Evolutionary conservation across 2,113 vertebrate species (phyloP).

Genomic region (Echinops telfairi): DNA sequence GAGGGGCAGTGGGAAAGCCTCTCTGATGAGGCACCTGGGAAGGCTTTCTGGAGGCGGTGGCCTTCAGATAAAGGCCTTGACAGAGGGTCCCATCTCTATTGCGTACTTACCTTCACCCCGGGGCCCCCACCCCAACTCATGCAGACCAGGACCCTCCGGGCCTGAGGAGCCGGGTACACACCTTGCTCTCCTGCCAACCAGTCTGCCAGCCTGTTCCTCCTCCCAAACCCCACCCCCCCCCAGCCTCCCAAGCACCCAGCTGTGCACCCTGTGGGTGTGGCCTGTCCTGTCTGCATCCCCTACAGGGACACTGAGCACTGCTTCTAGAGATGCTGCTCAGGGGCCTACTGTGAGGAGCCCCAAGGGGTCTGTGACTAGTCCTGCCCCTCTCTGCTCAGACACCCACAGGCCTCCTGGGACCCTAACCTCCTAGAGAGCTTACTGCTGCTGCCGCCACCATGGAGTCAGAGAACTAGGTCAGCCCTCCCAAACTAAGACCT

Average conservation of each 20-base stretch:
- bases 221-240: too few relatives aligned
- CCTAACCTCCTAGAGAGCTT: background rate
- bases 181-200: background rate
- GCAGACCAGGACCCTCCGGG: background rate
- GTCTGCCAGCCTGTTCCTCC: background rate
- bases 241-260: too few relatives aligned
- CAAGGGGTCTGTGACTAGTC: too few relatives aligned
- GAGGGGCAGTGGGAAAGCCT: background rate
- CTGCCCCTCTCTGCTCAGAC: background rate
- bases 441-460: too few relatives aligned
- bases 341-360: too few relatives aligned
- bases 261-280: background rate
- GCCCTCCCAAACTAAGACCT: background rate
- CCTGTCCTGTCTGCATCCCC: background rate
- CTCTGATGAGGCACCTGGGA: background rate
- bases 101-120: background rate
- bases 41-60: constrained; percentile 23
- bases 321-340: background rate
- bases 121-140: accelerated
- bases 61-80: background rate
- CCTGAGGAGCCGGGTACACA: background rate
- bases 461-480: background rate
- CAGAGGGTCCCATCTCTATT: background rate
- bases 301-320: accelerated
- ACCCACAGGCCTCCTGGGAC: background rate